Evolutionary conservation across 2,797 vertebrate species (phyloP).

Genomic region (Chiroxiphia lanceolata): DNA sequence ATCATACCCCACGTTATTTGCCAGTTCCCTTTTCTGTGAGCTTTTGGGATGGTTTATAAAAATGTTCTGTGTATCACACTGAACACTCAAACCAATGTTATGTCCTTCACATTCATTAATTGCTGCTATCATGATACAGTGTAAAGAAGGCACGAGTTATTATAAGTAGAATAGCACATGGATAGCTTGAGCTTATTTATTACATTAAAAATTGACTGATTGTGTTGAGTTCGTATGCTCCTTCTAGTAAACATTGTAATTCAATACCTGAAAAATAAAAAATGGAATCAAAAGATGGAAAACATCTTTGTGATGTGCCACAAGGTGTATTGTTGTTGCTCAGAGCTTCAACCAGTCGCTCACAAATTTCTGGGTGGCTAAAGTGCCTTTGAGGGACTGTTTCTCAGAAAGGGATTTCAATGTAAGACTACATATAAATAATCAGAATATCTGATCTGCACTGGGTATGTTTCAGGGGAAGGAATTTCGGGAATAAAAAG

Average conservation of each 20-base stretch:
- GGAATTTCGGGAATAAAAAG: background rate
- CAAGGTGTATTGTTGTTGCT: background rate
- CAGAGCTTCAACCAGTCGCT: background rate
- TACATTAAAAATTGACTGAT: conserved; percentile 23
- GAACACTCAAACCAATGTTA: conserved; percentile 28
- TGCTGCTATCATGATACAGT: background rate
- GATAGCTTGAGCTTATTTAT: conserved; percentile 8
- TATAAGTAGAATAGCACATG: background rate
- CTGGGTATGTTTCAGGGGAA: background rate
- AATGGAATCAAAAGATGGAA: background rate
- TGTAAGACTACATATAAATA: background rate
- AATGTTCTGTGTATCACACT: conserved; percentile 48
- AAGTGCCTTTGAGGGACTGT: background rate
- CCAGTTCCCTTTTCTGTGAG: conserved; percentile 68
- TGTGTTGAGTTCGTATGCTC: background rate
- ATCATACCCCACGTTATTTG: conserved; percentile 60
- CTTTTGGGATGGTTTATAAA: conserved; percentile 63
- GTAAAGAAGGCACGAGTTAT: conserved; percentile 32
- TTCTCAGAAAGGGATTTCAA: background rate
- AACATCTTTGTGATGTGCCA: background rate
- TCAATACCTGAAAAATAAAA: conserved; percentile 8
- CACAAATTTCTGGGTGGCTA: background rate
- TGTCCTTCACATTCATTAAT: conserved; percentile 46
- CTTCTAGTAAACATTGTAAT: background rate
- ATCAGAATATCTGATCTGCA: background rate